phyloP scores from a whole-genome alignment of 2,888 invertebrate genomes.

The Melanargia galathea region DNA sequence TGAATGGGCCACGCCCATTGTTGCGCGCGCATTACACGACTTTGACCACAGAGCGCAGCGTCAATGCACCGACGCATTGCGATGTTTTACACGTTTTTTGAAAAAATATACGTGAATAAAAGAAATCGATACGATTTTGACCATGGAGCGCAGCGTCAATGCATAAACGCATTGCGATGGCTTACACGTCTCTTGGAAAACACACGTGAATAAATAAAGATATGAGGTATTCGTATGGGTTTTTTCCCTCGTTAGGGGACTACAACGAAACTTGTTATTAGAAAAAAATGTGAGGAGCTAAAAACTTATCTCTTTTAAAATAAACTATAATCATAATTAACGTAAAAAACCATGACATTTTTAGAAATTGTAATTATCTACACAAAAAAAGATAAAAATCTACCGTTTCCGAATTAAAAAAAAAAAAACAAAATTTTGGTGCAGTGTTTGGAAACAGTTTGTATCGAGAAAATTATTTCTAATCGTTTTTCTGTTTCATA shows the following conservation, averaged over 20 bases:
- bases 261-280: too few relatives aligned
- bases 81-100: background rate
- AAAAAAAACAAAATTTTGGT: too few relatives aligned
- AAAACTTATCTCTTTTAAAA: too few relatives aligned
- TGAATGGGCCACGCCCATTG: slow-evolving; percentile 41
- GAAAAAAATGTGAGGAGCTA: too few relatives aligned
- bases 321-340: too few relatives aligned
- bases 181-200: slow-evolving; percentile 4
- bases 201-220: slow-evolving; percentile 3
- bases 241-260: background rate
- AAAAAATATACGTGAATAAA: slow-evolving; percentile 4
- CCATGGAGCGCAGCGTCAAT: slow-evolving; percentile 15
- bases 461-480: too few relatives aligned
- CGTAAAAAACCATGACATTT: too few relatives aligned
- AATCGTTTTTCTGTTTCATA: too few relatives aligned
- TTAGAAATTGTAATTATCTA: too few relatives aligned
- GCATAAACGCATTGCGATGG: slow-evolving; percentile 23
- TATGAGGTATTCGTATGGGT: background rate
- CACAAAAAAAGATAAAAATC: too few relatives aligned
- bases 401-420: too few relatives aligned
- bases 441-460: too few relatives aligned
- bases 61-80: slow-evolving; percentile 25
- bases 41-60: slow-evolving; percentile 5
- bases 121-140: background rate
- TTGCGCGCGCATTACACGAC: slow-evolving; percentile 37